Percentiles rank a stretch among this genome's conserved stretches.
phyloP scores from a whole-genome alignment of 2,888 invertebrate genomes.

The Trissolcus japonicus region DNA sequence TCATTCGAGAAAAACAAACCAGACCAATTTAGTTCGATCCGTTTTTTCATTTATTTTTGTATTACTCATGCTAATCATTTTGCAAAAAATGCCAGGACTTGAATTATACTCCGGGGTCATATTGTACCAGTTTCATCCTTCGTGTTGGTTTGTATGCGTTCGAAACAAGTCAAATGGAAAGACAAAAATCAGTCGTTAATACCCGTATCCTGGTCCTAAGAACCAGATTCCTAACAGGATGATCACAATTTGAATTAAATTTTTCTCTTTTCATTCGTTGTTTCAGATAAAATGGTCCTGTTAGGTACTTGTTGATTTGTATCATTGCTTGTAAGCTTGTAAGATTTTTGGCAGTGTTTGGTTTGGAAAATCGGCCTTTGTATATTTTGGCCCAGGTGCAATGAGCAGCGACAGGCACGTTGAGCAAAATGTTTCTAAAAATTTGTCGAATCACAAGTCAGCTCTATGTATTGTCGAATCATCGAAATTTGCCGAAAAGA shows the following conservation, averaged over 20 bases:
- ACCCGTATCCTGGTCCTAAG: slow-evolving; percentile 35
- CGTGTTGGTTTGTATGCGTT: slow-evolving; percentile 6
- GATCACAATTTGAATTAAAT: slow-evolving; percentile 45
- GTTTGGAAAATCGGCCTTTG: slow-evolving; percentile 42
- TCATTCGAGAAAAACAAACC: slow-evolving; percentile 43
- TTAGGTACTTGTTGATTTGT: slow-evolving; percentile 9
- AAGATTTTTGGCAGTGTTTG: slow-evolving; percentile 69
- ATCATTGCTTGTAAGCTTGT: too few species aligned
- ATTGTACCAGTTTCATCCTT: slow-evolving; percentile 42
- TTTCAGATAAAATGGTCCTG: slow-evolving; percentile 15
- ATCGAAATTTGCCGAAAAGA: slow-evolving; percentile 32
- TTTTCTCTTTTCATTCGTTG: slow-evolving; percentile 38
- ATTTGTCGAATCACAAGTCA: slow-evolving; percentile 50
- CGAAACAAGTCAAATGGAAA: slow-evolving; percentile 26
- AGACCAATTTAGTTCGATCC: slow-evolving; percentile 12
- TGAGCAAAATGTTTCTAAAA: slow-evolving; percentile 51
- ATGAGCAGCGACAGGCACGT: slow-evolving; percentile 55
- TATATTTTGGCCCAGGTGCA: slow-evolving; percentile 30
- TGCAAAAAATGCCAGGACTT: slow-evolving; percentile 37
- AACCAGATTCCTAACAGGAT: slow-evolving; percentile 36
- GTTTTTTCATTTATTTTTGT: neutral
- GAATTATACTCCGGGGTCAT: slow-evolving; percentile 39
- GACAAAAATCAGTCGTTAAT: slow-evolving; percentile 31
- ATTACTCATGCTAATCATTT: slow-evolving; percentile 15
- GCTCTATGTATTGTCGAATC: slow-evolving; percentile 51